Evolutionary conservation across 2,888 invertebrate genomes (phyloP).

Genomic region (Troglohyphantes excavatus): DNA sequence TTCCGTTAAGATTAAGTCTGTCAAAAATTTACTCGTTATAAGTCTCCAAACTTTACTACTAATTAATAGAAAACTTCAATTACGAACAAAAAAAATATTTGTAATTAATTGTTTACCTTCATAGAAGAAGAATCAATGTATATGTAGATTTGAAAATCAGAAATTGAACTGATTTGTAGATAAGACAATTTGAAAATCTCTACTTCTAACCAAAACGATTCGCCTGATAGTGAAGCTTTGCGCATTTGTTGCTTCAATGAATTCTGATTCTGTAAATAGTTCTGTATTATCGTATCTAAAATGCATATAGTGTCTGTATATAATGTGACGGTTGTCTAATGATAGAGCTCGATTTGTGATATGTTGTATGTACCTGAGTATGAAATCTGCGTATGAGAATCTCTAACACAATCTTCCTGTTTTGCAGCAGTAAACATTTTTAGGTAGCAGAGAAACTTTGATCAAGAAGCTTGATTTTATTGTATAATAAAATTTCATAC

Average conservation of each 20-base stretch:
- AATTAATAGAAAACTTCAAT: too few relatives aligned
- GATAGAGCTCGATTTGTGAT: constrained; percentile 17
- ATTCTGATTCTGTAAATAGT: constrained; percentile 15
- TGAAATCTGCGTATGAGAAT: not conserved
- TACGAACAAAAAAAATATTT: too few relatives aligned
- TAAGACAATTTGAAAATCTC: too few relatives aligned
- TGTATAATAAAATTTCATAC: constrained; percentile 52
- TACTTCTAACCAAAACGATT: too few relatives aligned
- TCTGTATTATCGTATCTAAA: constrained; percentile 1
- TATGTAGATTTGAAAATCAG: too few relatives aligned
- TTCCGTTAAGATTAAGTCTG: too few relatives aligned
- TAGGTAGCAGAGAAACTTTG: constrained; percentile 1
- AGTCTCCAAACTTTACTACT: too few relatives aligned
- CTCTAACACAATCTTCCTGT: constrained; percentile 4
- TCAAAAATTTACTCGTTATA: too few relatives aligned
- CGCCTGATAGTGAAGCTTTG: too few relatives aligned
- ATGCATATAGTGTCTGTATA: constrained; percentile 16
- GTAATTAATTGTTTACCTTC: too few relatives aligned
- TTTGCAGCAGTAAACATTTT: constrained; percentile 32
- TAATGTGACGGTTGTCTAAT: constrained; percentile 27
- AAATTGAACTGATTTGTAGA: too few relatives aligned
- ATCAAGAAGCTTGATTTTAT: constrained; percentile 53
- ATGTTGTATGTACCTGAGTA: constrained; percentile 49
- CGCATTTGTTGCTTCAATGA: not conserved
- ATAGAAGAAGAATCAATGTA: too few relatives aligned